Base-by-base conservation (phyloP, 2,113 vertebrate species). In the Microtus oregoni region DNA sequence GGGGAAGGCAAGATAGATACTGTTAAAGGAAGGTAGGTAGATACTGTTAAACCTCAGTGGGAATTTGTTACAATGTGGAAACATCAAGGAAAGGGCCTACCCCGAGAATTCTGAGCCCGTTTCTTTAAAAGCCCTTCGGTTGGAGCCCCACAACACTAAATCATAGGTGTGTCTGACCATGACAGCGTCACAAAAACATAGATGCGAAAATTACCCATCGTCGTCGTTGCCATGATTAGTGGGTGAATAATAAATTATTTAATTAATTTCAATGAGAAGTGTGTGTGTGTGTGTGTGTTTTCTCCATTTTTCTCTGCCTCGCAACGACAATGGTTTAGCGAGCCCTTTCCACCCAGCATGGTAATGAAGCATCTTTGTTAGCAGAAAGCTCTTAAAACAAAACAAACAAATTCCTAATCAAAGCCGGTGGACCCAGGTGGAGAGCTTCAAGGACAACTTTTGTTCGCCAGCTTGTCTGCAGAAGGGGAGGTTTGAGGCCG, bases 351-450 rank as follows among this genome's bases (percentile, higher is more conserved):
- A 70, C 78, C 26, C n/a, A 92, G 76, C 63, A 77, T 81, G 83
- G 44, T 58, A 50, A 89, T 78, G 50, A 58, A 75, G 26, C 67
- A n/a, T 75, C 73, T 38, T 81, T 50, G 73, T 58, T 44, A 89
- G 89, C 77, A 94, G 58, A 85, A 75, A 73, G 65, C 86, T 97
- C 70, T 93, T 89, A 90, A 86, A 96, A 92, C 73, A 86, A 92
- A 97, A 92, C 76, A 96, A 97, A 96, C 89, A 94, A 97, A 81
- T 92, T 91, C 94, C 89, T 96, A 92, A 95, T 96, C 67, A 14
- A 73, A 95, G 92, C 89, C 86, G 72, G 61, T 63, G 89, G 78
- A 83, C 68, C 47, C 95, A 95, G 86, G 96, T 90, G 94, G 92
- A 58, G 83, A 91, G 92, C 83, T 92, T 95, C 73, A 79, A 92